Percentiles rank a stretch among this genome's conserved stretches.
phyloP scores from a whole-genome alignment of 2,113 vertebrate genomes.

The Festucalex cinctus region DNA sequence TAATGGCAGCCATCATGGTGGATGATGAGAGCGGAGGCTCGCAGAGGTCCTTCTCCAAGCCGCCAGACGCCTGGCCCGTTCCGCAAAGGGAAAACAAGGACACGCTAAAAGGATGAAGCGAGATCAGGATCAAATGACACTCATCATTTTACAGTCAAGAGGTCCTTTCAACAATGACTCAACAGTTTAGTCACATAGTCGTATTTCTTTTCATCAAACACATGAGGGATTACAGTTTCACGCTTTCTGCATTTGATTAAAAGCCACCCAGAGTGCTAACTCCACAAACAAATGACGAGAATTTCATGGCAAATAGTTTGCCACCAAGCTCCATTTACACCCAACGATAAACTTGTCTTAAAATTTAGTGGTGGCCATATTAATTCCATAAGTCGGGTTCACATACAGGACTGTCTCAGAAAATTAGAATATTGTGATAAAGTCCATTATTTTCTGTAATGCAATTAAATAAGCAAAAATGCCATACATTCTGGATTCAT shows the following conservation, averaged over 20 bases:
- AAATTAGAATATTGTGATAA: too few species aligned
- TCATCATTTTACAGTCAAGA: background rate
- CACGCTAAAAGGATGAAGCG: background rate
- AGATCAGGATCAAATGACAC: background rate
- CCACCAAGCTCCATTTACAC: too few species aligned
- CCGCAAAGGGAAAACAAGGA: background rate
- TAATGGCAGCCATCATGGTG: background rate
- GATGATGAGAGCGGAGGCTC: background rate
- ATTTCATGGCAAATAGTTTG: too few species aligned
- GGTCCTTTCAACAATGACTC: background rate
- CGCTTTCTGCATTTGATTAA: background rate
- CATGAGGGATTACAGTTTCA: background rate
- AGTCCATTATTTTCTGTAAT: too few species aligned
- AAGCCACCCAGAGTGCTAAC: too few species aligned
- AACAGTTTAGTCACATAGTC: background rate
- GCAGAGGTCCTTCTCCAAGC: background rate
- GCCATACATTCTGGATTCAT: too few species aligned
- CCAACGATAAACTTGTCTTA: too few species aligned
- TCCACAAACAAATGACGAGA: too few species aligned
- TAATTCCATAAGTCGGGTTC: too few species aligned
- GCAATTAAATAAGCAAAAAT: too few species aligned
- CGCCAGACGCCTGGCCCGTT: background rate
- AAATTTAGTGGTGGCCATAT: too few species aligned
- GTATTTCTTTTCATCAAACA: background rate
- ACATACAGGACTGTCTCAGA: too few species aligned